phyloP scores from a whole-genome alignment of 2,888 invertebrate species.

The Uloborus plumipes region DNA sequence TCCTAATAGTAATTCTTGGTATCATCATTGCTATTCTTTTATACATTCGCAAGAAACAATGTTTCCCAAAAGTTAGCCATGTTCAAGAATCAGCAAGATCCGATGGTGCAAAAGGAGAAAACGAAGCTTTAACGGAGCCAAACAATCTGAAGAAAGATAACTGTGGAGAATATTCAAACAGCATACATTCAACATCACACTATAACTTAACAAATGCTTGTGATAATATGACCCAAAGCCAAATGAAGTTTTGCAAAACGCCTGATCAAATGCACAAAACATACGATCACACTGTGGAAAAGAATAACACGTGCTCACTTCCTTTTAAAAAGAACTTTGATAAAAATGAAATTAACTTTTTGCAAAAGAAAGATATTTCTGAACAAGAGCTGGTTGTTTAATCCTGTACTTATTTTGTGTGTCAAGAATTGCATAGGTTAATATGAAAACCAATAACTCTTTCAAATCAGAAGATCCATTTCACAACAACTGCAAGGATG shows the following conservation, averaged over 20 bases:
- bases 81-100: neutral
- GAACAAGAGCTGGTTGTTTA: conserved; percentile 66
- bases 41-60: conserved; percentile 76
- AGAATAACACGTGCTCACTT: conserved; percentile 78
- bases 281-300: conserved; percentile 86
- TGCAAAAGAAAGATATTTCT: conserved; percentile 38
- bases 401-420: neutral
- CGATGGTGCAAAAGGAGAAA: conserved; percentile 59
- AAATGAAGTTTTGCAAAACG: conserved; percentile 67
- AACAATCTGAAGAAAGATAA: conserved; percentile 95
- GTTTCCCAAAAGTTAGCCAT: conserved; percentile 73
- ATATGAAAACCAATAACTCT: neutral
- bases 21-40: conserved; percentile 69
- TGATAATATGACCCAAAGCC: conserved; percentile 74
- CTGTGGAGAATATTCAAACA: conserved; percentile 81
- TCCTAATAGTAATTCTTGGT: conserved; percentile 68
- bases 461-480: too few relatives aligned
- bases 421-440: too few relatives aligned
- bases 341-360: conserved; percentile 76
- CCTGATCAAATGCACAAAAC: conserved; percentile 81
- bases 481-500: too few relatives aligned
- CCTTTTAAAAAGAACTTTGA: conserved; percentile 81
- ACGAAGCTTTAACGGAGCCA: conserved; percentile 78
- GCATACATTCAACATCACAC: conserved; percentile 73
- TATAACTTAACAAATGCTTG: conserved; percentile 77